Evolutionary conservation across 1,140 invertebrate genomes (phyloP), one percentile per base, ranked within the genome.

Genomic region (Diachasma alloeum): DNA sequence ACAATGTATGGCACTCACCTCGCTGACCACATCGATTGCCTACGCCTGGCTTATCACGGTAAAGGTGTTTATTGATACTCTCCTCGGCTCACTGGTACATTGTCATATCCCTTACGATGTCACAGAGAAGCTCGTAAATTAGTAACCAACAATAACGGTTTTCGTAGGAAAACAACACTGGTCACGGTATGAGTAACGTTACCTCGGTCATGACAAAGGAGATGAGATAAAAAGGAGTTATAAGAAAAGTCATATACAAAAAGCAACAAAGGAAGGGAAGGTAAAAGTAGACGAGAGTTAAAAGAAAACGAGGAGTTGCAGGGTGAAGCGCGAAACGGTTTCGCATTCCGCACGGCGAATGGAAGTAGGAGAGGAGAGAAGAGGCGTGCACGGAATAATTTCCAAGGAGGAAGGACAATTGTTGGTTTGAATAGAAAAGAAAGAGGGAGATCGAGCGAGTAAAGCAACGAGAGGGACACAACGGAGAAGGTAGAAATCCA

Each of bases 1-100:
- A 63, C 24, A 63, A 63, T 63, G 59, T 4, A 59, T 59, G 53
- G 19, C 22, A 63, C 59, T 63, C 24, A 24, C 26, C 19, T 26
- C 59, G 2, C 59, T 63, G 59, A 63, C 24, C 59, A 31, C 59
- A 26, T 26, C 11, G 59, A 63, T 63, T 15, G 59, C 24, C 26
- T 31, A 63, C 59, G 24, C 8, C 26, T 63, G 59, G 59, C 4
- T 24, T 26, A 63, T 63, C 13, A 63, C 13, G 15, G 72, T 78
- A 78, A 72, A 82, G 78, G 81, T 80, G 69, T 78, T 74, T 78
- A 71, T 73, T 75, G 76, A 74, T 44, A 75, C 72, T 81, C 72
- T 31, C 70, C 78, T 80, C 59, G 70, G 71, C 46, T 75, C 74
- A 74, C 76, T 69, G 77, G 66, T 73, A 68, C 78, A 63, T 79